These are phyloP conservation scores for Apeltes quadracus DNA, from an alignment of 2,113 vertebrate species.

Conservation along the genomic window DNA sequence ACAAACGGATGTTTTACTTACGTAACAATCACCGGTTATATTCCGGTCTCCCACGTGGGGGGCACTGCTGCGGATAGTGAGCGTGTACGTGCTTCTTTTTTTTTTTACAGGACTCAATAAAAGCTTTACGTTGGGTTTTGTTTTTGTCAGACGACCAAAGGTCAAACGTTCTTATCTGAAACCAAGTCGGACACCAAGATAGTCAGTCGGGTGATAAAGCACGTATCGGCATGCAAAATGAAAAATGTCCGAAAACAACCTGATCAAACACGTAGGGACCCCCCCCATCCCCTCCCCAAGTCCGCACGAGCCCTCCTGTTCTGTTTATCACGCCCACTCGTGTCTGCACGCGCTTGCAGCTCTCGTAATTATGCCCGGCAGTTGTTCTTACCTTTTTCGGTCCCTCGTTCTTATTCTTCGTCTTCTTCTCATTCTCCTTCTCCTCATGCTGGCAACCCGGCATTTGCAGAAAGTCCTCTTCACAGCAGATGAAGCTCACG, in stretches of 20 bases:
- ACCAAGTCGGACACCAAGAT: neutral
- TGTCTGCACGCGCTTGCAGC: neutral
- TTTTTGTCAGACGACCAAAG: constrained; percentile 25
- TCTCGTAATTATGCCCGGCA: neutral
- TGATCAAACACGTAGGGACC: neutral
- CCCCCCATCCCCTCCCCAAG: no score
- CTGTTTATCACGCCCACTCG: constrained; percentile 26
- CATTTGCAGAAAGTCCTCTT: constrained; percentile 85
- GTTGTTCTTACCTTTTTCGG: constrained; percentile 68
- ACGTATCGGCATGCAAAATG: neutral
- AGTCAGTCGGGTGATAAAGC: neutral
- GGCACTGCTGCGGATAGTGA: neutral
- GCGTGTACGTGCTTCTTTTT: neutral
- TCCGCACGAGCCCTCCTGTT: neutral
- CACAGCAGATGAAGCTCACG: constrained; percentile 86
- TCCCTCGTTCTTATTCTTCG: constrained; percentile 69
- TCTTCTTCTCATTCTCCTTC: constrained; percentile 69
- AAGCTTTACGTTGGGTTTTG: neutral
- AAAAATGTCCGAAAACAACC: neutral
- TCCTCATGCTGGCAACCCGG: constrained; percentile 77
- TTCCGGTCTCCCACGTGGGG: neutral
- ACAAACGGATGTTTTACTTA: constrained; percentile 3
- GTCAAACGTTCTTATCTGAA: constrained; percentile 32
- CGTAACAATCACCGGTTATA: constrained; percentile 4
- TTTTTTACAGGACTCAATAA: neutral